A percentile compares a stretch with the other conserved stretches of the same genome.
These are phyloP conservation scores for Heliconius aoede DNA, from an alignment of 2,888 invertebrate species.

Conservation along the genomic window DNA sequence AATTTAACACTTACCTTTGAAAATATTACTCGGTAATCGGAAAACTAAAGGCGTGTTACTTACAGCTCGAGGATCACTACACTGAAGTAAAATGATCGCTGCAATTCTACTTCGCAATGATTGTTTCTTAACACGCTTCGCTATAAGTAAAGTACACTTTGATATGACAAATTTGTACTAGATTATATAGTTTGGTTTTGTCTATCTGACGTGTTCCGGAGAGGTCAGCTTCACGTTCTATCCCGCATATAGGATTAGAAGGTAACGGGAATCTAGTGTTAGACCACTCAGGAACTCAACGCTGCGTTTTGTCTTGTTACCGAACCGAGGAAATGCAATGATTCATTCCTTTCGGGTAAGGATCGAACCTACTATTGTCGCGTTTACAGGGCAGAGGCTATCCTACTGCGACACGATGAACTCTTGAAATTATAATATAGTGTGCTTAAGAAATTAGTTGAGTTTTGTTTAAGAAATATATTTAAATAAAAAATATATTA, in stretches of 20 bases:
- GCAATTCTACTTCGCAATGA: conserved; percentile 14
- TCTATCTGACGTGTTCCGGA: background rate
- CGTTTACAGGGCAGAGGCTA: too few species aligned
- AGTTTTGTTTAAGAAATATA: too few species aligned
- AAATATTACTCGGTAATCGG: background rate
- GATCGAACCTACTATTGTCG: background rate
- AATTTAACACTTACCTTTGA: background rate
- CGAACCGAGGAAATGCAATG: background rate
- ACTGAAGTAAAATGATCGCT: conserved; percentile 5
- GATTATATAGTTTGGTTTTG: background rate
- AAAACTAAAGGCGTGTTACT: conserved; percentile 10
- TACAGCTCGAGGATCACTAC: conserved; percentile 1
- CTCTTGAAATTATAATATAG: too few species aligned
- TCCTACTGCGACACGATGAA: too few species aligned
- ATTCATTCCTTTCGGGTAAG: background rate
- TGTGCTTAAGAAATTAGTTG: too few species aligned
- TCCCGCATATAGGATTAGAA: background rate
- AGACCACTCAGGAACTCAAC: background rate
- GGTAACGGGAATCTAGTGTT: background rate
- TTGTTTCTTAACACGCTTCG: background rate
- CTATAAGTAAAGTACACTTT: background rate
- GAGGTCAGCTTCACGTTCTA: background rate
- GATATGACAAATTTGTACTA: background rate
- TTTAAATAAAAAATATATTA: too few species aligned
- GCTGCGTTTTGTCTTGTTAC: background rate